Evolutionary conservation across 2,113 vertebrate genomes (phyloP).

Genomic region (Rhinopomastus cyanomelas): DNA sequence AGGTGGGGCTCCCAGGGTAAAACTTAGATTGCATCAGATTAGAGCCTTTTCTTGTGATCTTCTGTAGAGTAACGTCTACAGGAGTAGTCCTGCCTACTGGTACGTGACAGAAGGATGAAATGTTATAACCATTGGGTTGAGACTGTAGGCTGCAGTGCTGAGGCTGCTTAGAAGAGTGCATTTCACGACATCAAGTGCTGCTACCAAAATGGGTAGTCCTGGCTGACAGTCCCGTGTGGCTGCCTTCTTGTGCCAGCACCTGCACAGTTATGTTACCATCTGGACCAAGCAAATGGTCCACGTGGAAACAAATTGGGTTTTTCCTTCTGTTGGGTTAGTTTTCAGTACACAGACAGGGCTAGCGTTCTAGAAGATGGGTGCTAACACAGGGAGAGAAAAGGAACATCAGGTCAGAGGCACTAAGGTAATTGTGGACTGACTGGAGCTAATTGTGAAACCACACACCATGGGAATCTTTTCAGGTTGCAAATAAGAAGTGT

Average conservation of each 20-base stretch:
- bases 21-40: background rate
- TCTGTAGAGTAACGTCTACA: background rate
- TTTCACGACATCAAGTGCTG: background rate
- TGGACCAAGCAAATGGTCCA: background rate
- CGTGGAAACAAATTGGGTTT: background rate
- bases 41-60: background rate
- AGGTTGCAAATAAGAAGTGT: background rate
- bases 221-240: background rate
- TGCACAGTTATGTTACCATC: background rate
- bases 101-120: background rate
- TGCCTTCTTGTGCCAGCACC: background rate
- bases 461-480: constrained; percentile 13
- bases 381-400: background rate
- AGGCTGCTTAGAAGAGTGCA: background rate
- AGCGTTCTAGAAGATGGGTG: background rate
- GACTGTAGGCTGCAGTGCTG: background rate
- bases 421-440: background rate
- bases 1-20: background rate
- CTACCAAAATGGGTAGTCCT: background rate
- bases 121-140: background rate
- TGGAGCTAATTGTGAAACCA: constrained; percentile 10
- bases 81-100: background rate
- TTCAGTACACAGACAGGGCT: background rate
- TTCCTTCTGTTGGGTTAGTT: background rate
- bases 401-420: background rate